A percentile compares a stretch with the other conserved stretches of the same genome.
These are phyloP conservation scores for Rhegmatorhina hoffmannsi DNA, from an alignment of 2,113 vertebrate genomes.

Conservation along the genomic window DNA sequence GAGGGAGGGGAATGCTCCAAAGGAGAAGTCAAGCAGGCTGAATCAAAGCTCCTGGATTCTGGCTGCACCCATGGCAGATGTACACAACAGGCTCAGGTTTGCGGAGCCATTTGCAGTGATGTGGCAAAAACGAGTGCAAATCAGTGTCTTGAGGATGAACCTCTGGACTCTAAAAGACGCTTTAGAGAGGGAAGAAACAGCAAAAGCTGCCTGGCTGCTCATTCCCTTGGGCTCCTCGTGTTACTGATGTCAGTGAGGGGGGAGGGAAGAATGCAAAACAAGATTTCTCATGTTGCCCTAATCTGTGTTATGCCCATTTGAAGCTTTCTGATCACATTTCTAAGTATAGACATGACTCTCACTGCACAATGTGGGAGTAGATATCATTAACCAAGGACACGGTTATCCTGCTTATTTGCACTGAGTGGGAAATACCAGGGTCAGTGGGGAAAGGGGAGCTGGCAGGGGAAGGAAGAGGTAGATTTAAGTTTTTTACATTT, in stretches of 20 bases:
- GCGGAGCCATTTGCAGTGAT: neutral
- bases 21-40: neutral
- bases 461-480: neutral
- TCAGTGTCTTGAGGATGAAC: neutral
- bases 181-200: neutral
- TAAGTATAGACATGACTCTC: neutral
- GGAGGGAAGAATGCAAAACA: neutral
- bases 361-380: neutral
- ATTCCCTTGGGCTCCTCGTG: neutral
- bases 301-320: neutral
- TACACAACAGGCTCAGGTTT: neutral
- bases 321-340: neutral
- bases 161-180: neutral
- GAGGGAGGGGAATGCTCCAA: neutral
- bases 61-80: rapidly evolving
- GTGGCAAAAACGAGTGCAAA: neutral
- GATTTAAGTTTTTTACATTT: neutral
- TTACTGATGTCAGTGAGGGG: neutral
- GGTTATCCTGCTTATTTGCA: neutral
- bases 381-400: neutral
- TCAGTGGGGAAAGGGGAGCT: neutral
- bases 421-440: neutral
- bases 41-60: neutral
- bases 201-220: neutral
- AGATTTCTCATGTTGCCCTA: neutral